phyloP scores from a whole-genome alignment of 2,113 vertebrate genomes.

The Dunckerocampus dactyliophorus region DNA sequence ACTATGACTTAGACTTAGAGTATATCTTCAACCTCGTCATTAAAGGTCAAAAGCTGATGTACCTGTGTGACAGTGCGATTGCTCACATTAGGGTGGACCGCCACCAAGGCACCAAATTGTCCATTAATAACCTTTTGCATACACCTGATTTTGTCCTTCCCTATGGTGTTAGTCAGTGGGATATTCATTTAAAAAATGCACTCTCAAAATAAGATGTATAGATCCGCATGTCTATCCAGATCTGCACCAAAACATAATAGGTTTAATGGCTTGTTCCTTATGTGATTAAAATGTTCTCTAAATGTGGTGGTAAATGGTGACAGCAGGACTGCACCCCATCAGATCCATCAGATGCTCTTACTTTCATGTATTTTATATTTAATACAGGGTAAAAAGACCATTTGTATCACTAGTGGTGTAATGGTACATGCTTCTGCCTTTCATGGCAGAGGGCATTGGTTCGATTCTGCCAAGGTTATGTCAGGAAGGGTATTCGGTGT shows the following conservation, averaged over 20 bases:
- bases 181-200: neutral
- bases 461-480: too few species aligned
- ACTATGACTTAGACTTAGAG: neutral
- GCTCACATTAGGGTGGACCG: too few species aligned
- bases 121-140: neutral
- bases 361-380: too few species aligned
- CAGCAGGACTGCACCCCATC: too few species aligned
- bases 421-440: too few species aligned
- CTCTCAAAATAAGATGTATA: neutral
- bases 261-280: neutral
- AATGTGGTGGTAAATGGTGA: neutral
- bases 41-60: slow-evolving; percentile 6
- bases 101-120: neutral
- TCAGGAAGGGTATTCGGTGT: too few species aligned
- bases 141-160: neutral
- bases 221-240: neutral
- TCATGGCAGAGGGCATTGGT: too few species aligned
- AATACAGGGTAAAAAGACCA: too few species aligned
- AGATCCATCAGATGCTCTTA: too few species aligned
- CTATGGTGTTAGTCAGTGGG: neutral
- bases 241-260: too few species aligned
- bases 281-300: neutral
- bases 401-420: too few species aligned
- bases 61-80: neutral
- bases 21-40: slow-evolving; percentile 1